Base-by-base conservation (phyloP, 2,888 invertebrate species). In the Melanostoma scalare region DNA sequence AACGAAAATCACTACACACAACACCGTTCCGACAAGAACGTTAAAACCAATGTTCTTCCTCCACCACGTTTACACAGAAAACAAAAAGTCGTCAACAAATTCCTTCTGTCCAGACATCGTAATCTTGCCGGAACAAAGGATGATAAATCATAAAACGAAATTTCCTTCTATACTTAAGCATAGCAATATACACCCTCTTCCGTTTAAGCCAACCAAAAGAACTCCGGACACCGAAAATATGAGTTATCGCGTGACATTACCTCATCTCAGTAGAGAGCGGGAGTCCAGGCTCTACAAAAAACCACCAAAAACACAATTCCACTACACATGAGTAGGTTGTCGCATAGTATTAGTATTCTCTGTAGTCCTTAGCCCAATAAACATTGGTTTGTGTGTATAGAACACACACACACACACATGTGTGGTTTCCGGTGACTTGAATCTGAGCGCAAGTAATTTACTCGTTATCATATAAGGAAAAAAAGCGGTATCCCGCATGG, bases 241-340 rank as follows among this genome's bases (percentile, higher is more conserved):
- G 75, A 79, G 71, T 84, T 84, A 84, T 84, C 78, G 84, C 84
- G 84, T 84, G 84, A 84, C 84, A 84, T 72, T 71, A 75, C 79
- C 71, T 74, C 84, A 79, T 84, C 79, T 79, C 79, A 4, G 9
- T n/a, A 38, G 58, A 65, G 71, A 69, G 77, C 69, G 73, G 33
- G 44, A 33, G 36, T 36, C 38, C 20, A 55, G 63, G 53, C 55
- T 67, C 8, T 58, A 48, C 33, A 50, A 6, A 36, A 44, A 74
- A 56, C 53, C 46, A 36, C 61, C 58, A 53, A 67, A 67, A 20
- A 20, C 20, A 65, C 60, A 67, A 33, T 46, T 67, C 10, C 44
- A 55, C 36, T 1, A 2, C 58, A 40, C n/a, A 56, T 3, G 30
- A 8, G 2, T 10, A 10, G 9, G 44, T 60, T 60, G 50, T 50